phyloP scores from a whole-genome alignment of 1,140 invertebrate genomes.

The Conus ventricosus region DNA sequence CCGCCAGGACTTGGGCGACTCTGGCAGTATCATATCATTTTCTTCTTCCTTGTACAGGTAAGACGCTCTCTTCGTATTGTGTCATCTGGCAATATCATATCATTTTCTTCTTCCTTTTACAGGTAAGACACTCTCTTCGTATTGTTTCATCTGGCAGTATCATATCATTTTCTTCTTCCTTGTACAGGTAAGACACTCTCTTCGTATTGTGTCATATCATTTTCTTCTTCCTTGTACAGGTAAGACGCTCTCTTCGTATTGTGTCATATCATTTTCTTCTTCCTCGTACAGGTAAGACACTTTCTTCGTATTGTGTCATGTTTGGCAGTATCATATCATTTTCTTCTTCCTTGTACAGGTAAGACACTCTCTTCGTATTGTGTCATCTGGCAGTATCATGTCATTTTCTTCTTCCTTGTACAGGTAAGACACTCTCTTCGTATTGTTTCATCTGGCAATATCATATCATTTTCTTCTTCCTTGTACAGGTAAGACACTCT shows the following conservation, averaged over 20 bases:
- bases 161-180: slow-evolving; percentile 60
- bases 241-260: not conserved
- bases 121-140: slow-evolving; percentile 49
- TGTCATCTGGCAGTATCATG: not conserved
- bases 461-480: not conserved
- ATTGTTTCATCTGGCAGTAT: slow-evolving; percentile 61
- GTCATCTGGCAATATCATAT: slow-evolving; percentile 59
- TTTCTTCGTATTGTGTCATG: slow-evolving; percentile 24
- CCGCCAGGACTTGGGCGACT: slow-evolving; percentile 61
- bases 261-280: not conserved
- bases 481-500: not conserved
- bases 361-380: slow-evolving; percentile 18
- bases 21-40: slow-evolving; percentile 64
- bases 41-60: slow-evolving; percentile 59
- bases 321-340: slow-evolving; percentile 65
- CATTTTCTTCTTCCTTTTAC: slow-evolving; percentile 57
- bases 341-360: slow-evolving; percentile 59
- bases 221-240: not conserved
- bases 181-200: slow-evolving; percentile 51
- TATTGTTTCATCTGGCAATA: not conserved
- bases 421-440: not conserved
- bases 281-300: not conserved
- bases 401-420: not conserved
- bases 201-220: not conserved
- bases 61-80: slow-evolving; percentile 27